phyloP scores from a whole-genome alignment of 2,113 vertebrate species.

The Sinocyclocheilus rhinocerous region DNA sequence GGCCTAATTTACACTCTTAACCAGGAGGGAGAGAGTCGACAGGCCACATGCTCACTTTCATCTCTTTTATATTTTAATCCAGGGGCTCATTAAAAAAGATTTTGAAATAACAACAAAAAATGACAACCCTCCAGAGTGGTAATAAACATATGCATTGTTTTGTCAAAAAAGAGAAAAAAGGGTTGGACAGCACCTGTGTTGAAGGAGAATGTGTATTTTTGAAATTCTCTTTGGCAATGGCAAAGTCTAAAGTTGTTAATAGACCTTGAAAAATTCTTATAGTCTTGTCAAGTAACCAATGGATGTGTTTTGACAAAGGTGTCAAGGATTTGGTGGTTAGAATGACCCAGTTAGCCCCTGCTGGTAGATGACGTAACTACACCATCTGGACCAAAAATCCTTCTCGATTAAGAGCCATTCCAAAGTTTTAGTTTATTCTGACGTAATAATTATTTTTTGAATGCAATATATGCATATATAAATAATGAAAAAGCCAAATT shows the following conservation, averaged over 20 bases:
- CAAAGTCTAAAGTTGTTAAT: neutral
- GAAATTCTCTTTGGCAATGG: neutral
- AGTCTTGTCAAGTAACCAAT: neutral
- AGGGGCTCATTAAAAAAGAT: constrained; percentile 44
- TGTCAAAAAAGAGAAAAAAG: constrained; percentile 16
- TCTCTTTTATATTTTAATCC: constrained; percentile 43
- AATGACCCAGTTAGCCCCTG: constrained; percentile 17
- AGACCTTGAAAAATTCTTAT: constrained; percentile 7
- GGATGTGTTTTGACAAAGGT: neutral
- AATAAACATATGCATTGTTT: constrained; percentile 40
- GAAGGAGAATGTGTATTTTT: neutral
- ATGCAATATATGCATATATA: neutral
- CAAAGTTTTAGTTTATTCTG: neutral
- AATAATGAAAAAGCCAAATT: neutral
- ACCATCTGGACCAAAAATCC: constrained; percentile 1
- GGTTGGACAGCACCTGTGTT: neutral
- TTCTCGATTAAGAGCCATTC: neutral
- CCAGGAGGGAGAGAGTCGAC: constrained; percentile 25
- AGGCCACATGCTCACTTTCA: constrained; percentile 14
- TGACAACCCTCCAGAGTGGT: constrained; percentile 37
- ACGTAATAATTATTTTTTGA: neutral
- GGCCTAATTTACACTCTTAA: constrained; percentile 46
- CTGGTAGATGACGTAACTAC: constrained; percentile 5
- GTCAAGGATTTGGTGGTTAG: neutral
- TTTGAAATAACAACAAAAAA: constrained; percentile 42